A percentile compares a stretch with the other conserved stretches of the same genome.
Evolutionary conservation across 2,113 vertebrate genomes (phyloP).

Genomic region (Calyptomena viridis): DNA sequence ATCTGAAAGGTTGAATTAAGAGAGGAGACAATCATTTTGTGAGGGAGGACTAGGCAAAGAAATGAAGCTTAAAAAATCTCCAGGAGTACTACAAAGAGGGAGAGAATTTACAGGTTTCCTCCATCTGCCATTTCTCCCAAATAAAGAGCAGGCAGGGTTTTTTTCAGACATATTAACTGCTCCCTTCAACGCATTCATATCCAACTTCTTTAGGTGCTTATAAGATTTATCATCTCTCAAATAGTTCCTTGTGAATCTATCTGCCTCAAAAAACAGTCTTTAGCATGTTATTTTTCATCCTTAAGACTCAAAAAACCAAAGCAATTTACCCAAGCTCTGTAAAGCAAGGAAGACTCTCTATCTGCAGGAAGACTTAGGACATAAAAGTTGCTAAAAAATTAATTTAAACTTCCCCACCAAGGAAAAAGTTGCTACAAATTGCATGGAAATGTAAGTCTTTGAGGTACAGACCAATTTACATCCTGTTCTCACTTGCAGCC

Average conservation of each 20-base stretch:
- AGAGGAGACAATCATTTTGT: not conserved
- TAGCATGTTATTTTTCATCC: not conserved
- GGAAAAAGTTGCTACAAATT: too few species aligned
- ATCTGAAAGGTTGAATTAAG: not conserved
- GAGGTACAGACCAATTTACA: not conserved
- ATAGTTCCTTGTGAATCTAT: not conserved
- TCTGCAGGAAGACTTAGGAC: not conserved
- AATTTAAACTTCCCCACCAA: not conserved
- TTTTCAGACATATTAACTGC: not conserved
- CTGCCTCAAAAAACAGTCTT: not conserved
- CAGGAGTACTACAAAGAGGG: not conserved
- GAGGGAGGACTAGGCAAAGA: not conserved
- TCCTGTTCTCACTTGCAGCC: conserved; percentile 1
- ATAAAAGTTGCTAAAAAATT: not conserved
- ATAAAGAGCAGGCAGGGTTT: not conserved
- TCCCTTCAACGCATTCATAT: not conserved
- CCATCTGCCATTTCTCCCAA: not conserved
- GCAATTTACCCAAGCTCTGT: not conserved
- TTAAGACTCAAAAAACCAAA: not conserved
- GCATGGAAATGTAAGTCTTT: not conserved
- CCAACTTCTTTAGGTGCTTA: not conserved
- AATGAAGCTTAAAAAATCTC: not conserved
- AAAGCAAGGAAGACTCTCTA: not conserved
- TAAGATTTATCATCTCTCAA: not conserved
- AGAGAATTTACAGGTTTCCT: not conserved